These are phyloP conservation scores for Parthenolecanium corni DNA, from an alignment of 2,888 invertebrate genomes.

Conservation along the genomic window DNA sequence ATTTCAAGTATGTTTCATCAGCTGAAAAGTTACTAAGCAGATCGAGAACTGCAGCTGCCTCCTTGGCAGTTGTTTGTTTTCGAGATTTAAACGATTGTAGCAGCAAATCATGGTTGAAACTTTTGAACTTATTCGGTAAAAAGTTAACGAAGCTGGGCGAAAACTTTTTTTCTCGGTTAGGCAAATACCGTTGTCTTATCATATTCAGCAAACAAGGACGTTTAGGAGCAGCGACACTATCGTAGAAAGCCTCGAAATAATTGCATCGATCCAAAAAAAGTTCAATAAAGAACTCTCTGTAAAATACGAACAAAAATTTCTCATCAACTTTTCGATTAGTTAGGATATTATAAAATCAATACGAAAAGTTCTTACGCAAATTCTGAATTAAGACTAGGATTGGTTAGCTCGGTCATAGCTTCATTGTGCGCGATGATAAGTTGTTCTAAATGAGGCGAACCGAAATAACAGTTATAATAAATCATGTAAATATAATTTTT, in stretches of 20 bases:
- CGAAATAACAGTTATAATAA: conserved; percentile 22
- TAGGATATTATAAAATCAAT: too few relatives aligned
- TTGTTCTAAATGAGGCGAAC: conserved; percentile 23
- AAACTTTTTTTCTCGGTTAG: conserved; percentile 18
- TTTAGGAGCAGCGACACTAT: conserved; percentile 7
- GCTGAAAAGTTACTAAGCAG: conserved; percentile 21
- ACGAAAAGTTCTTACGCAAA: conserved; percentile 15
- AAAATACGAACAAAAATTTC: too few relatives aligned
- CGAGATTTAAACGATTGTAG: conserved; percentile 19
- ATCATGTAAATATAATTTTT: conserved; percentile 25
- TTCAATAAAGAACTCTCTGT: conserved; percentile 19
- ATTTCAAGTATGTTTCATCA: conserved; percentile 16
- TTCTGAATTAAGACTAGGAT: conserved; percentile 17
- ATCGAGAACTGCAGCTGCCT: conserved; percentile 18
- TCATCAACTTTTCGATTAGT: too few relatives aligned
- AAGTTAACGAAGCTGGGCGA: conserved; percentile 16
- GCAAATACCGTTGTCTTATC: conserved; percentile 16
- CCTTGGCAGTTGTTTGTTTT: conserved; percentile 16
- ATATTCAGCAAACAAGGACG: conserved; percentile 16
- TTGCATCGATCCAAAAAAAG: conserved; percentile 17
- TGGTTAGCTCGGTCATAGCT: conserved; percentile 21
- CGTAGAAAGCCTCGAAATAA: conserved; percentile 18
- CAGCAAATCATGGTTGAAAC: conserved; percentile 13
- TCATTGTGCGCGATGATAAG: conserved; percentile 18
- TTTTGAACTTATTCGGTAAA: conserved; percentile 16